phyloP scores from a whole-genome alignment of 2,797 vertebrate species.

The Gymnopithys bicolor region DNA sequence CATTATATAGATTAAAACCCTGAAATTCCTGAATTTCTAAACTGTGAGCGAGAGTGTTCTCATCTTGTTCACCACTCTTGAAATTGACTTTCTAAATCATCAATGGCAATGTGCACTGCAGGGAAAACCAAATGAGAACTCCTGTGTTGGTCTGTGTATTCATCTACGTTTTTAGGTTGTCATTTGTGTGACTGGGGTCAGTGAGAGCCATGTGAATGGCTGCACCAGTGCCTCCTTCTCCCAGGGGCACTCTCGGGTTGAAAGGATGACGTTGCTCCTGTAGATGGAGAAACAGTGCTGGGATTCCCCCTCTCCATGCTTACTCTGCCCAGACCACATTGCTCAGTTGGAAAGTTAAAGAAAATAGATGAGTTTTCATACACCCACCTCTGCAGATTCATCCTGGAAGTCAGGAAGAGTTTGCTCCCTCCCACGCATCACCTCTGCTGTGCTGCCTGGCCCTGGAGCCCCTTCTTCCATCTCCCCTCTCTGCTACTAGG shows the following conservation, averaged over 20 bases:
- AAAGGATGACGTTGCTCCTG: neutral
- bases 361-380: conserved; percentile 5
- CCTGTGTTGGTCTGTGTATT: neutral
- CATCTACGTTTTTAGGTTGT: neutral
- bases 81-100: neutral
- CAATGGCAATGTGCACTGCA: rapidly evolving
- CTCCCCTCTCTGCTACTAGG: rapidly evolving
- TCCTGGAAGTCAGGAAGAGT: neutral
- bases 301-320: too few species aligned
- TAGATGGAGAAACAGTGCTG: neutral
- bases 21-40: neutral
- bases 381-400: conserved; percentile 16
- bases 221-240: neutral
- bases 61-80: neutral
- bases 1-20: neutral
- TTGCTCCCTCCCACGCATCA: neutral
- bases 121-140: neutral
- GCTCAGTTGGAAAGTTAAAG: conserved; percentile 4
- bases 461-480: neutral
- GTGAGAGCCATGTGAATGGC: rapidly evolving
- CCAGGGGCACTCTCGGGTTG: too few species aligned
- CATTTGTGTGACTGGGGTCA: neutral
- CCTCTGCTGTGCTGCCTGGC: neutral
- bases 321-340: neutral
- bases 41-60: neutral